Evolutionary conservation across 2,113 vertebrate species (phyloP), one percentile per base, ranked within the genome.

Genomic region (Lagopus leucura): DNA sequence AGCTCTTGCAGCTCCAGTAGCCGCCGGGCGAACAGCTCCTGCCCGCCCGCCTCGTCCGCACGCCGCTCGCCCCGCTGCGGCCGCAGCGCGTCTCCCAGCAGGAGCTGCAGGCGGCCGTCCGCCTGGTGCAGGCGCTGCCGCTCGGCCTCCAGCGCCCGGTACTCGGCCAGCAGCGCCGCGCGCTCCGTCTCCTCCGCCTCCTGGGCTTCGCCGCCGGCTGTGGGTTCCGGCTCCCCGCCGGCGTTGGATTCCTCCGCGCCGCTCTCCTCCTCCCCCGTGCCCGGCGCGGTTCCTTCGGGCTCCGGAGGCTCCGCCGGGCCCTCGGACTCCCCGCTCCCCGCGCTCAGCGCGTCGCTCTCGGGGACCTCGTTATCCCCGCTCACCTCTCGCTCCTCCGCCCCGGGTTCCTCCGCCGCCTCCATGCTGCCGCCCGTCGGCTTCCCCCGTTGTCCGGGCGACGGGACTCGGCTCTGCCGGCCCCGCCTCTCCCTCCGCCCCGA

Each of bases 71-170:
- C 55, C 40, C 88, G 85, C 84, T 97, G 98, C 58, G 69, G 97
- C 22, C 85, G 85, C 74, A 98, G 90, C 48, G 97, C 88, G 40
- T 97, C 96, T 0, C 45, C 92, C 77, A 99, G 96, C 94, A 90
- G 96, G 69, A 87, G 58, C 93, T 99, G 98, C 79, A 98, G 94
- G 87, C 94, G 96, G 10, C 30, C 0, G 76, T 93, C 98, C 45
- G 66, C 89, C 40, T 94, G 96, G n/a, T 42, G 96, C 81, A 96
- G 95, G 27, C 67, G 88, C 21, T 94, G 73, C 7, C 93, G 94
- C 87, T 98, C 97, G 25, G 21, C 48, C 66, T 88, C 11, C 80
- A 98, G 97, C 32, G 95, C 16, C 45, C 73, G 82, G 25, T 97
- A 94, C 69, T 97, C 45, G 9, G 87, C 86, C 48, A 92, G 38